phyloP scores from a whole-genome alignment of 2,888 invertebrate genomes.

The Nysson spinosus region DNA sequence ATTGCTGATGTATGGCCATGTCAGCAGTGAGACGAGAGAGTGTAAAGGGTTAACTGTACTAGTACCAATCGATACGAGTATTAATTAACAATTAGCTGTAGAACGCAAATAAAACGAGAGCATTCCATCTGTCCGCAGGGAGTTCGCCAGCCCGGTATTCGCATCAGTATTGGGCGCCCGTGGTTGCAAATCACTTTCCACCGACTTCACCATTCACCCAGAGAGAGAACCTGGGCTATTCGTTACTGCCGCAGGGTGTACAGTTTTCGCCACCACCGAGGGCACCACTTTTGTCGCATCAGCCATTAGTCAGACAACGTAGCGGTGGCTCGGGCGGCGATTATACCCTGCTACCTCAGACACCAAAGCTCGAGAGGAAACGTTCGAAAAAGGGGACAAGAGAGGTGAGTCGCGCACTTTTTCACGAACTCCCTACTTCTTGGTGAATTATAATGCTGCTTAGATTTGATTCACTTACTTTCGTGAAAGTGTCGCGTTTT shows the following conservation, averaged over 20 bases:
- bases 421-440: no score
- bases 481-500: no score
- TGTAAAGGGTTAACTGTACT: no score
- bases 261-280: slow-evolving; percentile 72
- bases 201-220: slow-evolving; percentile 82
- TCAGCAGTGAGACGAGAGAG: no score
- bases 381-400: slow-evolving; percentile 71
- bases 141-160: slow-evolving; percentile 79
- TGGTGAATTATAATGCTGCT: no score
- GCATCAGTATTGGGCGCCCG: slow-evolving; percentile 82
- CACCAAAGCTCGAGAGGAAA: slow-evolving; percentile 73
- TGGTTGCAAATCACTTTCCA: slow-evolving; percentile 86
- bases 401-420: slow-evolving; percentile 63
- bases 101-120: slow-evolving; percentile 6
- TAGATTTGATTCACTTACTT: no score
- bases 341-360: slow-evolving; percentile 73
- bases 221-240: slow-evolving; percentile 67
- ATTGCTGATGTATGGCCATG: no score
- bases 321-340: slow-evolving; percentile 72
- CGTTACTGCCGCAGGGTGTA: slow-evolving; percentile 70
- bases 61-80: slow-evolving; percentile 25
- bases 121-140: slow-evolving; percentile 74
- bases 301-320: slow-evolving; percentile 68
- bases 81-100: slow-evolving; percentile 35
- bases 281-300: slow-evolving; percentile 61